A percentile compares a stretch with the other conserved stretches of the same genome.
phyloP scores from a whole-genome alignment of 1,140 invertebrate species.

The Cardiocondyla obscurior region DNA sequence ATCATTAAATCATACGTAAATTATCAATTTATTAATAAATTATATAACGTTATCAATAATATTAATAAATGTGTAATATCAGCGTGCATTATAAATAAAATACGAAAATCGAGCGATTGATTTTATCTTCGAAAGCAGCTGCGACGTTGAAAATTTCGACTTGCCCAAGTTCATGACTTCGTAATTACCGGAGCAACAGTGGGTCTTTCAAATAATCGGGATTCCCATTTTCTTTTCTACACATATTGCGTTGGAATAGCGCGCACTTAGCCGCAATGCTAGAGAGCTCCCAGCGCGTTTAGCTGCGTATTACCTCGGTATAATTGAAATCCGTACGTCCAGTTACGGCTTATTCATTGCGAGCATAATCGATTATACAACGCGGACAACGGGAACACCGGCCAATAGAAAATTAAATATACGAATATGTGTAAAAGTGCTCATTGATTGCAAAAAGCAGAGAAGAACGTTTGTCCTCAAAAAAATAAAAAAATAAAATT shows the following conservation, averaged over 20 bases:
- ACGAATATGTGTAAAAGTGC: slow-evolving; percentile 17
- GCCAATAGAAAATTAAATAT: not conserved
- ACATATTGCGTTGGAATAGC: slow-evolving; percentile 13
- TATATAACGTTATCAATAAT: not conserved
- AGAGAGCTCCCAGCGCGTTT: not conserved
- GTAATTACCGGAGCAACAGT: not conserved
- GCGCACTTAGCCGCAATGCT: slow-evolving; percentile 18
- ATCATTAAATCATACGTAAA: not conserved
- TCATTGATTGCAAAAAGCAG: not conserved
- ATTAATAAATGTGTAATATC: not conserved
- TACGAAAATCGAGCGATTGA: not conserved
- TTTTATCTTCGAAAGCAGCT: not conserved
- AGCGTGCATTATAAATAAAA: not conserved
- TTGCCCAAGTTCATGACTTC: slow-evolving; percentile 52
- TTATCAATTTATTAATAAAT: slow-evolving; percentile 8
- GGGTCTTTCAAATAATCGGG: not conserved
- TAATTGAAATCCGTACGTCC: slow-evolving; percentile 24
- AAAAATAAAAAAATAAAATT: too few relatives aligned
- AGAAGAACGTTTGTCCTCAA: not conserved
- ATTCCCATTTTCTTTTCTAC: slow-evolving; percentile 24
- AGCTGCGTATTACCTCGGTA: slow-evolving; percentile 26
- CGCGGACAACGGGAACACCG: not conserved
- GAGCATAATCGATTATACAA: slow-evolving; percentile 48
- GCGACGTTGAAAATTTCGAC: slow-evolving; percentile 25
- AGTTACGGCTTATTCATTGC: slow-evolving; percentile 44